Conservation (phyloP, 2,797 vertebrate species). For the Acipenser oxyrinchus region DNA sequence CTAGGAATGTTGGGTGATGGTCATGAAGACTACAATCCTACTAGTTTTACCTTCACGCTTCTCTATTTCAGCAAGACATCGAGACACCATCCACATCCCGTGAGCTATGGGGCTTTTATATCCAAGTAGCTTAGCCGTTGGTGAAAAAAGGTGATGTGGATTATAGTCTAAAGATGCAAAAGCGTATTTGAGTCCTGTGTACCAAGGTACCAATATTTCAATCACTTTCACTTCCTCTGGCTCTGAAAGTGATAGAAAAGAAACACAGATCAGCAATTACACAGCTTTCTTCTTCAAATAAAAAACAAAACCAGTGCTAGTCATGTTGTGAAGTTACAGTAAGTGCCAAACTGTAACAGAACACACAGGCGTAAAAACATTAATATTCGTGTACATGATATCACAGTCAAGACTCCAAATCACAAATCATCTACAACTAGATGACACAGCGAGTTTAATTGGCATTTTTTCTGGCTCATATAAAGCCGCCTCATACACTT, state of each 20-base stretch:
- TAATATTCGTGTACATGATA: no score
- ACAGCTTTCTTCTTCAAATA: neutral
- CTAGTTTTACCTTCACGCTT: conserved; percentile 46
- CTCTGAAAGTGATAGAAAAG: neutral
- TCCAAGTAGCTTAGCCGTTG: conserved; percentile 26
- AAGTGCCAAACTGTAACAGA: no score
- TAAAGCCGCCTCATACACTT: no score
- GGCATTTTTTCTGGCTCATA: no score
- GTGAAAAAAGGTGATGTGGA: conserved; percentile 26
- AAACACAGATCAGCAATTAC: neutral
- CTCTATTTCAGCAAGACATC: conserved; percentile 56
- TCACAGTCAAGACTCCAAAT: no score
- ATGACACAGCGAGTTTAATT: no score
- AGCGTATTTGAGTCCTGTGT: conserved; percentile 14
- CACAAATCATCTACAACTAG: no score
- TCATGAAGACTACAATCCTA: neutral
- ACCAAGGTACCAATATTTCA: conserved; percentile 31
- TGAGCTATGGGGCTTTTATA: conserved; percentile 17
- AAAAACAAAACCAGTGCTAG: neutral
- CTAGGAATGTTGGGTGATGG: neutral
- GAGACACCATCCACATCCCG: conserved; percentile 50
- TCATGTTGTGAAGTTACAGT: no score
- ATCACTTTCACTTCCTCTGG: conserved; percentile 31
- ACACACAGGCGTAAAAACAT: no score
- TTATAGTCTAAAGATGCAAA: conserved; percentile 31